Evolutionary conservation across 2,888 invertebrate genomes (phyloP).

Genomic region (Tenodera sinensis): DNA sequence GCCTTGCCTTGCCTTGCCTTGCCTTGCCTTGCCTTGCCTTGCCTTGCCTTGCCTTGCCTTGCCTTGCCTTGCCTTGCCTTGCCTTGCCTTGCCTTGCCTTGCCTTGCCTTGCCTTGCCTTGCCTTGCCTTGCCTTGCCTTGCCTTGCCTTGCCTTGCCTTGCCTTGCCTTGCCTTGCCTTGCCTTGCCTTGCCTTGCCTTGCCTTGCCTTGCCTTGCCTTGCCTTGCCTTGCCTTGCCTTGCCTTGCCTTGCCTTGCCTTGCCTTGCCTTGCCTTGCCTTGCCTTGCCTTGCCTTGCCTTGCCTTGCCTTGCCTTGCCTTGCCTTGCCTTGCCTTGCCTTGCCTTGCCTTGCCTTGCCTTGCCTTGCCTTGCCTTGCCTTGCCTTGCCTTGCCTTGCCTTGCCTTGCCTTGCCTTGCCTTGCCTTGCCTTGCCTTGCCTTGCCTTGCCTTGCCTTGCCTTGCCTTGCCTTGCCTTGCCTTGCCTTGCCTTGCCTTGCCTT

Average conservation of each 20-base stretch:
- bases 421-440: too few relatives aligned
- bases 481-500: too few relatives aligned
- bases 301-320: too few relatives aligned
- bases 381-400: too few relatives aligned
- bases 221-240: neutral
- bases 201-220: neutral
- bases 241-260: neutral
- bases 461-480: too few relatives aligned
- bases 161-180: neutral
- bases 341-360: too few relatives aligned
- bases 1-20: neutral
- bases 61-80: neutral
- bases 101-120: neutral
- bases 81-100: neutral
- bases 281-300: neutral
- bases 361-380: too few relatives aligned
- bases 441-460: too few relatives aligned
- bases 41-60: neutral
- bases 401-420: too few relatives aligned
- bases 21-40: neutral
- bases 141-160: neutral
- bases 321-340: too few relatives aligned
- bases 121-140: neutral
- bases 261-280: neutral
- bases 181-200: neutral